A percentile compares a stretch with the other conserved stretches of the same genome.
These are phyloP conservation scores for Empis stercorea DNA, from an alignment of 2,888 invertebrate genomes.

Conservation along the genomic window DNA sequence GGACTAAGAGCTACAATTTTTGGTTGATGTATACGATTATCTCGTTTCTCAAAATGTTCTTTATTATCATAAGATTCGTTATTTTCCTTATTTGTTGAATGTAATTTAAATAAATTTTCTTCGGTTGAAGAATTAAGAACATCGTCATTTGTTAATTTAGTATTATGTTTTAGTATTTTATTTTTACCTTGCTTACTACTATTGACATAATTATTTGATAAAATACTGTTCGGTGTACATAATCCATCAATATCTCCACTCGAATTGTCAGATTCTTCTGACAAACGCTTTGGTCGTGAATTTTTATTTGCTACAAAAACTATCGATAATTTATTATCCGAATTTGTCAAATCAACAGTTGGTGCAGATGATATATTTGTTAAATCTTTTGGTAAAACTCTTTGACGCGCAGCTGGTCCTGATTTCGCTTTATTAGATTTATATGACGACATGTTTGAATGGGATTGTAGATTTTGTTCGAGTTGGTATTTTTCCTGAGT, in stretches of 20 bases:
- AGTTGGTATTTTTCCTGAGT: constrained; percentile 6
- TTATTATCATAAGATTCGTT: constrained; percentile 3
- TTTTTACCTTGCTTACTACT: background rate
- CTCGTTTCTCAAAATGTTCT: constrained; percentile 29
- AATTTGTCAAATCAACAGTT: constrained; percentile 4
- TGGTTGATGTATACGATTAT: constrained; percentile 21
- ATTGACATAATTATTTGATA: background rate
- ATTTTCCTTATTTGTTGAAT: background rate
- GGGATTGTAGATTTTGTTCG: constrained; percentile 9
- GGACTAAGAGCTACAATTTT: constrained; percentile 41
- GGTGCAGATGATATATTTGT: constrained; percentile 23
- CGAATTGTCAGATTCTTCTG: background rate
- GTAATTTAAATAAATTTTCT: background rate
- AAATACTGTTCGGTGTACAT: background rate
- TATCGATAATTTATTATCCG: constrained; percentile 15
- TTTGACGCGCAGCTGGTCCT: constrained; percentile 42
- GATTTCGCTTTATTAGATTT: constrained; percentile 37
- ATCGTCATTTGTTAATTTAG: constrained; percentile 15
- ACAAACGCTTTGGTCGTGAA: background rate
- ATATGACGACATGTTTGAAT: constrained; percentile 41
- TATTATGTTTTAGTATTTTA: background rate
- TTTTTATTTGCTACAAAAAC: constrained; percentile 1
- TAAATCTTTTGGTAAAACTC: constrained; percentile 44
- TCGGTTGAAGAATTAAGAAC: background rate
- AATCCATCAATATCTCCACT: too few species aligned